Evolutionary conservation across 2,113 vertebrate genomes (phyloP), one percentile per base, ranked within the genome.

Genomic region (Bagarius yarrelli): DNA sequence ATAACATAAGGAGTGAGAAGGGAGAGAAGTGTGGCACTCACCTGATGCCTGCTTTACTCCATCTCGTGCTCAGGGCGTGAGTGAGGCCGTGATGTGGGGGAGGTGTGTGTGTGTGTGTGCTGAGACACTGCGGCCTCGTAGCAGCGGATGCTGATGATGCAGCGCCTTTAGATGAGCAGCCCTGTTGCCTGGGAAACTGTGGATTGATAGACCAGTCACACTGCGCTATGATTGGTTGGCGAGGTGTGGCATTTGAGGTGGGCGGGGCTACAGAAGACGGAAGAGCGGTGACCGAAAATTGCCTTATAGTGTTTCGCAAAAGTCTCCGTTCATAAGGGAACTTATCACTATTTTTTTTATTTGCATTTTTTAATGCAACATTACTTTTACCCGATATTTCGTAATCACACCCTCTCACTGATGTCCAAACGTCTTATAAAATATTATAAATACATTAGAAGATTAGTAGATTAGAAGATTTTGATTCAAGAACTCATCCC

Each of bases 181-280:
- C 91, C 92, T 94, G 97, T 98, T 96, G 93, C 96, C 90, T 91
- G 94, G 93, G 96, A 92, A 94, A 98, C 95, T 69, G 91, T 93
- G 95, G 94, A 94, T 94, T 96, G 96, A 95, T 94, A 94, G 91
- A 93, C 95, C 91, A 96, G 92, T 92, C 92, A 93, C 93, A 92
- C 92, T 87, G 92, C 85, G 89, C 90, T 93, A 87, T 91, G 91
- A 98, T 96, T 97, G 95, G 95, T 92, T 90, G 86, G 88, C 63
- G 83, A 94, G 92, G 89, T 85, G 96, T 93, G 88, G 88, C 86
- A 90, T 87, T 85, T 78, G 75, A 86, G 0, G 86, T 83, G 84
- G 87, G 88, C 57, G 86, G 82, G 80, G 76, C 78, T 69, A 60
- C n/a, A 79, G 53, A 56, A 47, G 64, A 87, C 88, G 85, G 83